Evolutionary conservation across 2,888 invertebrate species (phyloP).

Genomic region (Mythimna impura): DNA sequence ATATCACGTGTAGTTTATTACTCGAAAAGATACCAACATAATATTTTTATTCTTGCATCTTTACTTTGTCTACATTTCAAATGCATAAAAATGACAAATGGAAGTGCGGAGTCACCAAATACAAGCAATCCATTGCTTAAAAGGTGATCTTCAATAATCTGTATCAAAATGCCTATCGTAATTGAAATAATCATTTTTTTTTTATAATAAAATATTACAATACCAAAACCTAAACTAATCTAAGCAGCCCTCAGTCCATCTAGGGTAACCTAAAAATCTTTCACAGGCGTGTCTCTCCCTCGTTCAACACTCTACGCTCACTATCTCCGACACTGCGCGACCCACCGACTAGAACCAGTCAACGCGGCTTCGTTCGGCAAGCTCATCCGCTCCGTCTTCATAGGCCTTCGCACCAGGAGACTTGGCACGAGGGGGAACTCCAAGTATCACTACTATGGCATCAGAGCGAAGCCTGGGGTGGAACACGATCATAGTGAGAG

Average conservation of each 20-base stretch:
- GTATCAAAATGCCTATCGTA: too few relatives aligned
- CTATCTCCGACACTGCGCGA: constrained; percentile 98
- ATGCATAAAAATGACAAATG: too few relatives aligned
- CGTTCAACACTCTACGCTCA: constrained; percentile 99
- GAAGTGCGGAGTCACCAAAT: too few relatives aligned
- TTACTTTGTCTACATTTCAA: too few relatives aligned
- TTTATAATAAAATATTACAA: too few relatives aligned
- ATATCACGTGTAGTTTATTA: too few relatives aligned
- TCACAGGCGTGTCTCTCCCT: constrained; percentile 94
- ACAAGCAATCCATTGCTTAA: too few relatives aligned
- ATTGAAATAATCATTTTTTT: too few relatives aligned
- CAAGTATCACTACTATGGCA: constrained; percentile 99
- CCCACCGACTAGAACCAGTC: constrained; percentile 98
- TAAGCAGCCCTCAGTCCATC: not conserved
- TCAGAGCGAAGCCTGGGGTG: constrained; percentile 94
- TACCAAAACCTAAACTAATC: not conserved
- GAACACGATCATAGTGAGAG: constrained; percentile 59
- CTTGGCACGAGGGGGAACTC: constrained; percentile 99
- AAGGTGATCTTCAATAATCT: too few relatives aligned
- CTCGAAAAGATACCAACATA: too few relatives aligned
- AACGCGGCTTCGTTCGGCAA: constrained; percentile 99
- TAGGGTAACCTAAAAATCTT: constrained; percentile 7
- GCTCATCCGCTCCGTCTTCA: constrained; percentile 99
- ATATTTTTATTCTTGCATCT: too few relatives aligned
- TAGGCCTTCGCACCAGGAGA: constrained; percentile 98